phyloP scores from a whole-genome alignment of 2,113 vertebrate genomes.

The Nycticebus coucang region DNA sequence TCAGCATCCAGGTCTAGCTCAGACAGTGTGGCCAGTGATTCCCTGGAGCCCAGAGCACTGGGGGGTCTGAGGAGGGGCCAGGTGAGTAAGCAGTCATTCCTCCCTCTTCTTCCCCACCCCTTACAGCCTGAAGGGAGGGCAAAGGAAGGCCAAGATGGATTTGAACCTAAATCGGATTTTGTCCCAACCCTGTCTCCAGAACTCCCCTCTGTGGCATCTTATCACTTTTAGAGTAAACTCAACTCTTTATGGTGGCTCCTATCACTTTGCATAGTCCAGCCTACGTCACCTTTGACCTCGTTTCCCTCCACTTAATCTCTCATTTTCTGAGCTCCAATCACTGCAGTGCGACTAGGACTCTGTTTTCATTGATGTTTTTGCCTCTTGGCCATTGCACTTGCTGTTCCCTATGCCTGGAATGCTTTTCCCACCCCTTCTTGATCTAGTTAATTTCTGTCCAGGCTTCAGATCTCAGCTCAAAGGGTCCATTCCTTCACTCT shows the following conservation, averaged over 20 bases:
- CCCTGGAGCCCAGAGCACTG: conserved; percentile 85
- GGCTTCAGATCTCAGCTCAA: not conserved
- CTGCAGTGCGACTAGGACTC: not conserved
- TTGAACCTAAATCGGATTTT: not conserved
- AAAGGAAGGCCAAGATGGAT: not conserved
- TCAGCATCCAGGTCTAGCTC: conserved; percentile 90
- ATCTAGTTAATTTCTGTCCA: not conserved
- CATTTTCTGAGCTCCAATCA: not conserved
- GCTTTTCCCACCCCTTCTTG: not conserved
- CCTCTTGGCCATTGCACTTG: not conserved
- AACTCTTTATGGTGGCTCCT: not conserved
- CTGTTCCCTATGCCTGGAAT: not conserved
- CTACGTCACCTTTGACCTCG: not conserved
- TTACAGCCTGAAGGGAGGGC: not conserved
- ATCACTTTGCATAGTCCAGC: not conserved
- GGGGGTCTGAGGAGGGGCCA: not conserved
- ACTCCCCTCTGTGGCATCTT: not conserved
- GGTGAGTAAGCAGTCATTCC: not conserved
- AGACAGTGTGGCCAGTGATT: conserved; percentile 87
- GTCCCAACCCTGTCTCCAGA: not conserved
- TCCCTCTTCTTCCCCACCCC: not conserved
- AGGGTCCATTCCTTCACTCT: not conserved
- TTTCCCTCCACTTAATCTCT: not conserved
- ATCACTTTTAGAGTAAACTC: not conserved
- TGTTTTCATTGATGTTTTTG: not conserved